Evolutionary conservation across 1,140 invertebrate genomes (phyloP).

Genomic region (Hyphantria cunea): DNA sequence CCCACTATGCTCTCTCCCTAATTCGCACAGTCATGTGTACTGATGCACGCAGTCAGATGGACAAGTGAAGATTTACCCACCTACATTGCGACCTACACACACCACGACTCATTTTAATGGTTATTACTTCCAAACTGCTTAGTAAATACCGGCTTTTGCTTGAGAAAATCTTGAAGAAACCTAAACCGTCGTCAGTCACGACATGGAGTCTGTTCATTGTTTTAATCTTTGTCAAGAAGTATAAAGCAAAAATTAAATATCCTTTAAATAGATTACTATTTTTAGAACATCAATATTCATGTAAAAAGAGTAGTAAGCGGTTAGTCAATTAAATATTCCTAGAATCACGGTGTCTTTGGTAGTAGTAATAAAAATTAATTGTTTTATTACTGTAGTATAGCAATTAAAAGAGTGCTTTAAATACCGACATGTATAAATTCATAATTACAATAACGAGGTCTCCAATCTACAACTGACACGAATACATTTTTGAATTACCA

Average conservation of each 20-base stretch:
- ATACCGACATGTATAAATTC: too few relatives aligned
- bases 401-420: too few relatives aligned
- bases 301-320: too few relatives aligned
- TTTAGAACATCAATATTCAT: too few relatives aligned
- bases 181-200: slow-evolving; percentile 1
- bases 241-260: too few relatives aligned
- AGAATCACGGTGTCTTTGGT: not conserved
- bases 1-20: slow-evolving; percentile 26
- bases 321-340: not conserved
- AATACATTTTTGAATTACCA: not conserved
- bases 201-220: not conserved
- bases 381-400: too few relatives aligned
- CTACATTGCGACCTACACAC: slow-evolving; percentile 43
- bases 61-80: slow-evolving; percentile 63
- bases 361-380: too few relatives aligned
- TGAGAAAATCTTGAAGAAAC: not conserved
- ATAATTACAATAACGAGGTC: not conserved
- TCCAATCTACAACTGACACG: not conserved
- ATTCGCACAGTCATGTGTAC: slow-evolving; percentile 51
- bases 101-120: slow-evolving; percentile 17
- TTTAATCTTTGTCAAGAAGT: too few relatives aligned
- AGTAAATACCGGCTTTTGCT: slow-evolving; percentile 13
- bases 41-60: slow-evolving; percentile 57
- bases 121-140: slow-evolving; percentile 27
- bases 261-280: too few relatives aligned